Conservation (phyloP, 2,113 vertebrate genomes). For the Spheniscus mendiculus region DNA sequence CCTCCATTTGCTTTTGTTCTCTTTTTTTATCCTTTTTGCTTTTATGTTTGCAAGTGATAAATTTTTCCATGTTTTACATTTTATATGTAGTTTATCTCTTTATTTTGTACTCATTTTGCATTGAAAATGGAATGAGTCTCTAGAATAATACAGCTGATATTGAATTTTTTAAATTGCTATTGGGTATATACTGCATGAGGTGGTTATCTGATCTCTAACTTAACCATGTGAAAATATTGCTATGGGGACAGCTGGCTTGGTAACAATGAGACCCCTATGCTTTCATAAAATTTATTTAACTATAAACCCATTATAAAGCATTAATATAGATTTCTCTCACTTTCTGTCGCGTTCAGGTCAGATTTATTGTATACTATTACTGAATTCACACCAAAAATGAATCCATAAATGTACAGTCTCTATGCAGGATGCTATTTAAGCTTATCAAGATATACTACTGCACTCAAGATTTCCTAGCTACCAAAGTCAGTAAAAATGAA, state of each 20-base stretch:
- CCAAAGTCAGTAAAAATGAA: slow-evolving; percentile 19
- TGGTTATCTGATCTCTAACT: slow-evolving; percentile 73
- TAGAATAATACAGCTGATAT: slow-evolving; percentile 71
- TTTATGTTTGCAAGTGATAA: slow-evolving; percentile 73
- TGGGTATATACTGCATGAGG: slow-evolving; percentile 61
- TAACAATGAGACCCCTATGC: slow-evolving; percentile 64
- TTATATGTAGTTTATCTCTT: slow-evolving; percentile 75
- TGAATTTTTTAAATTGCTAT: slow-evolving; percentile 74
- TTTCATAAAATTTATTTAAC: slow-evolving; percentile 75
- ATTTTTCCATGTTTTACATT: slow-evolving; percentile 71
- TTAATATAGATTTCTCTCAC: slow-evolving; percentile 67
- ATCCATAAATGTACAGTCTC: background rate
- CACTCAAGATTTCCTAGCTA: background rate
- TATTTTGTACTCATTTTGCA: slow-evolving; percentile 71
- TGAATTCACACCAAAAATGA: slow-evolving; percentile 28
- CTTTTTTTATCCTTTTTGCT: slow-evolving; percentile 45
- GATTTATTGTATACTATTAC: slow-evolving; percentile 56
- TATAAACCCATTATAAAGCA: slow-evolving; percentile 69
- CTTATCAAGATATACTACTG: background rate
- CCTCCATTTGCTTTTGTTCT: slow-evolving; percentile 57
- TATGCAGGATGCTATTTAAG: slow-evolving; percentile 1
- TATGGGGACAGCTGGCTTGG: slow-evolving; percentile 55
- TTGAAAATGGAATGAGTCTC: slow-evolving; percentile 66
- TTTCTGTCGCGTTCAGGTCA: slow-evolving; percentile 57
- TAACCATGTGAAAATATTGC: slow-evolving; percentile 72